phyloP scores from a whole-genome alignment of 1,140 invertebrate genomes.

The Megalonaias nervosa region DNA sequence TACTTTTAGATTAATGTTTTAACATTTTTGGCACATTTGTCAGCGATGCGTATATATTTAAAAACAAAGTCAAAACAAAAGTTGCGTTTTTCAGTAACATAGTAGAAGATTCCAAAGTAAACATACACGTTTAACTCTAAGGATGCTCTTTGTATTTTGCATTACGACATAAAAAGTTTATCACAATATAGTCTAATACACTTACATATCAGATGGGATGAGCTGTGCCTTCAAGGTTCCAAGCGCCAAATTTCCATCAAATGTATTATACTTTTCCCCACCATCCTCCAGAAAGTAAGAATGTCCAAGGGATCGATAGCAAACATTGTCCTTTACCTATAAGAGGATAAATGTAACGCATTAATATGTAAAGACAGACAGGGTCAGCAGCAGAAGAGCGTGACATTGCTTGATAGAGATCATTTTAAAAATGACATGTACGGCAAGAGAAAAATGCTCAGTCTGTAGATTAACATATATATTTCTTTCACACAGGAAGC shows the following conservation, averaged over 20 bases:
- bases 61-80: too few species aligned
- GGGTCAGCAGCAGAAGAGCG: neutral
- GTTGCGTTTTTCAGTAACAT: neutral
- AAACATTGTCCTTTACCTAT: conserved; percentile 52
- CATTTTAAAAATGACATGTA: too few species aligned
- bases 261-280: conserved; percentile 51
- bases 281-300: conserved; percentile 64
- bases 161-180: neutral
- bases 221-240: conserved; percentile 28
- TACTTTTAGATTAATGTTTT: neutral
- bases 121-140: neutral
- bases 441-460: too few species aligned
- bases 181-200: neutral
- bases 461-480: too few species aligned
- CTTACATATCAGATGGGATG: conserved; percentile 24
- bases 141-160: neutral
- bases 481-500: too few species aligned
- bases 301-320: conserved; percentile 59
- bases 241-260: conserved; percentile 56
- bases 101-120: neutral
- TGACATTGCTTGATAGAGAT: neutral
- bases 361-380: neutral
- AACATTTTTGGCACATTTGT: neutral
- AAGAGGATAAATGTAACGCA: neutral
- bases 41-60: neutral